Percentiles rank a stretch among this genome's conserved stretches.
These are phyloP conservation scores for Drosophila subobscura DNA, from an alignment of 1,140 invertebrate genomes.

Conservation along the genomic window DNA sequence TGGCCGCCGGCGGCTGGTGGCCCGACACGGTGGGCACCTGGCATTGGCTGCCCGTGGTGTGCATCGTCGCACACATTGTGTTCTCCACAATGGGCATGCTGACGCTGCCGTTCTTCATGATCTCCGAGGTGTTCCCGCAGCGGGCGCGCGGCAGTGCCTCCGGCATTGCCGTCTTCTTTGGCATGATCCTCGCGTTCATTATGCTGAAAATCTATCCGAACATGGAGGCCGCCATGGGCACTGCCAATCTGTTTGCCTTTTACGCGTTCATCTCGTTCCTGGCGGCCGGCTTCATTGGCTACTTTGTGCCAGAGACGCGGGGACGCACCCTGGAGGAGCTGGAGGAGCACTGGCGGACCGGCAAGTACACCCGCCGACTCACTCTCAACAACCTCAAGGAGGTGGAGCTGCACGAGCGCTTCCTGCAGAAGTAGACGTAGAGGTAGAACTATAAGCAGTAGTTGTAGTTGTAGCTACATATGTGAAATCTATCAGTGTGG, in stretches of 20 bases:
- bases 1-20: slow-evolving; percentile 84
- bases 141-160: slow-evolving; percentile 88
- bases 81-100: slow-evolving; percentile 87
- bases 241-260: slow-evolving; percentile 89
- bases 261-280: slow-evolving; percentile 88
- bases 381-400: slow-evolving; percentile 59
- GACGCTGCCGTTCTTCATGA: slow-evolving; percentile 89
- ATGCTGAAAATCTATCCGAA: slow-evolving; percentile 90
- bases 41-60: slow-evolving; percentile 83
- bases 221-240: slow-evolving; percentile 85
- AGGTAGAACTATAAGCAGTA: background rate
- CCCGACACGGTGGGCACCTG: slow-evolving; percentile 49
- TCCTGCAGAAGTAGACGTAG: slow-evolving; percentile 52
- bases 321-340: slow-evolving; percentile 91
- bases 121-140: slow-evolving; percentile 90
- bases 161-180: slow-evolving; percentile 87
- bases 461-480: too few species aligned
- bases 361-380: slow-evolving; percentile 46
- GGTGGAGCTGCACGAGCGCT: slow-evolving; percentile 65
- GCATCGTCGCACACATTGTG: slow-evolving; percentile 86
- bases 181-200: slow-evolving; percentile 89
- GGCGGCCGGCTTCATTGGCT: slow-evolving; percentile 88
- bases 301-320: slow-evolving; percentile 92
- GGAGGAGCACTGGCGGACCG: slow-evolving; percentile 85
- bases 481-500: slow-evolving; percentile 11